Evolutionary conservation across 2,113 vertebrate genomes (phyloP), one percentile per base, ranked within the genome.

Genomic region (Semicossyphus pulcher): DNA sequence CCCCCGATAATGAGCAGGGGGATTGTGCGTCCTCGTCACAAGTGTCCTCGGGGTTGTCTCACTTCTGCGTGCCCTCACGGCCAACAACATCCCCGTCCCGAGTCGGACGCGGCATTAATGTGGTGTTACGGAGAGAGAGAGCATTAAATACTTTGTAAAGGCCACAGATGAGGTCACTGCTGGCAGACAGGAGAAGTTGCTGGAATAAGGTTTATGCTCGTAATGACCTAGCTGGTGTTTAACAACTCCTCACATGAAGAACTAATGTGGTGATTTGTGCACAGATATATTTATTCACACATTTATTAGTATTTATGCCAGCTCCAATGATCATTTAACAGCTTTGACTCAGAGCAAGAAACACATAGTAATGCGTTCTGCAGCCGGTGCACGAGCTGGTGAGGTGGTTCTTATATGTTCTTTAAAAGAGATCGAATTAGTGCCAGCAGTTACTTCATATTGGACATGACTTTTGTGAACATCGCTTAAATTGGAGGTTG

Each of bases 1-100:
- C 57, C 48, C 58, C 41, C 10, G 69, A 70, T 91, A 92, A 93
- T 92, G 89, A 93, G 88, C 74, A 77, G 62, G 73, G 41, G 86
- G 86, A 86, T 86, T 62, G 64, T 58, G 62, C 48, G 69, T 73
- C 67, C 87, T 89, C 83, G 54, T 81, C 84, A 84, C 62, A 78
- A 77, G 79, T 76, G 71, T 88, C 86, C 85, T 87, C 79, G 42
- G 37, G 70, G 79, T 84, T 74, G 66, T 89, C 84, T 63, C 66
- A 44, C 77, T 66, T 81, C 75, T 41, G 36, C 3, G 56, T 52
- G 25, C 60, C 78, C 81, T 41, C 44, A 9, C 21, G 36, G 76
- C 86, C 71, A 81, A 48, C 51, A 78, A 52, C 84, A 77, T 68
- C 64, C 29, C n/a, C 9, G 29, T 59, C 62, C 58, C 14, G 8